Percentiles rank a stretch among this genome's conserved stretches.
These are phyloP conservation scores for Pantala flavescens DNA, from an alignment of 1,140 invertebrate genomes.

Conservation along the genomic window DNA sequence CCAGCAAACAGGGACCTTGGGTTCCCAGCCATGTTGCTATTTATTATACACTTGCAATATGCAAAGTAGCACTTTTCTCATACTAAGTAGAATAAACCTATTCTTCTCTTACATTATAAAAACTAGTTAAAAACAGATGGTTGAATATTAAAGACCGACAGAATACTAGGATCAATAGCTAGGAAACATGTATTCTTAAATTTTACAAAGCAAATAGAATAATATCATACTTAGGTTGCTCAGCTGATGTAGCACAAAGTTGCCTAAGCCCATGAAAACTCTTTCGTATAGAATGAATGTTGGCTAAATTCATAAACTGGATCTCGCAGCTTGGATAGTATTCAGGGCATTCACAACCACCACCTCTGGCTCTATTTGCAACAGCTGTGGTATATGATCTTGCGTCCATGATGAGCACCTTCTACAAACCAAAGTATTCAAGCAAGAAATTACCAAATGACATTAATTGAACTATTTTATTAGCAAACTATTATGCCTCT, in stretches of 20 bases:
- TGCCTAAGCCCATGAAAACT: constrained; percentile 67
- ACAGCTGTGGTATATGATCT: constrained; percentile 89
- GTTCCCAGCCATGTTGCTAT: too few species aligned
- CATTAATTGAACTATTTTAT: too few species aligned
- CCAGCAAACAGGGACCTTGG: too few species aligned
- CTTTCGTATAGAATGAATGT: constrained; percentile 89
- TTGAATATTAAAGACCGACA: too few species aligned
- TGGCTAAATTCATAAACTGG: constrained; percentile 92
- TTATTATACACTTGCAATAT: too few species aligned
- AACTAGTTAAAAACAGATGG: too few species aligned
- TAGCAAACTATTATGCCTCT: too few species aligned
- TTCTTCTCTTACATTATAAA: too few species aligned
- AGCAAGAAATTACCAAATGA: constrained; percentile 22
- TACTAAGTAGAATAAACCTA: too few species aligned
- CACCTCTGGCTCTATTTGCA: constrained; percentile 88
- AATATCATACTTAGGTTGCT: constrained; percentile 56
- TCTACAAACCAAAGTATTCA: constrained; percentile 43
- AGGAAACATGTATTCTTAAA: too few species aligned
- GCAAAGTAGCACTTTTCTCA: too few species aligned
- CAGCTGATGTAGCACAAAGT: constrained; percentile 60
- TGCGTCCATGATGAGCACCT: constrained; percentile 89
- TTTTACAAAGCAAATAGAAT: neutral
- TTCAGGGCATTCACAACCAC: constrained; percentile 90
- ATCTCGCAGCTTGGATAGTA: constrained; percentile 92
- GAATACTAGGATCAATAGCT: too few species aligned